Evolutionary conservation across 2,797 vertebrate genomes (phyloP), one percentile per base, ranked within the genome.

Genomic region (Podargus strigoides): DNA sequence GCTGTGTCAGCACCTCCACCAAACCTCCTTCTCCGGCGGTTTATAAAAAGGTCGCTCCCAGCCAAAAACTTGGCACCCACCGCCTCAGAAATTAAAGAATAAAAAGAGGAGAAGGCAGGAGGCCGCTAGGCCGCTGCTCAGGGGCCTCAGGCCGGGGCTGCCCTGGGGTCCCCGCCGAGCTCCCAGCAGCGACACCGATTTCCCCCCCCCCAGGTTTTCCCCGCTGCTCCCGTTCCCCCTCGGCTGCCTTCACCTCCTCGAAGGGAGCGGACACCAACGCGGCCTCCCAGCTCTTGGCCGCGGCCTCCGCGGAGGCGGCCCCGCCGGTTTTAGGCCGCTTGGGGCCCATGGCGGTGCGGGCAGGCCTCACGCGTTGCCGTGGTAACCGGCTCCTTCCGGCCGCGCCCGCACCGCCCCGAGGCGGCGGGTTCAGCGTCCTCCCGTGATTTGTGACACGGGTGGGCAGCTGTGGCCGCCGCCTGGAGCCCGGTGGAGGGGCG

Each of bases 1-100:
- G 89, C 79, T 64, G 86, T 87, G 95, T 97, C 97, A 97, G 97
- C 97, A 97, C 94, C 97, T 97, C 96, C 95, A 91, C 94, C 96
- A 96, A 90, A 94, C 80, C 59, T 81, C 32, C 80, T 37, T 89
- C 91, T 81, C 94, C 94, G 93, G 96, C 97, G 96, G 96, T 94
- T 95, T 97, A 96, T 95, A 96, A 95, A 92, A 96, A 81, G 62
- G 77, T 96, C 90, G 32, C 95, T 90, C 84, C 76, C 64, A 93
- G 93, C 52, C 79, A 50, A 87, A 87, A 94, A 94, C 73, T 87
- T 96, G 96, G 97, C 96, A 94, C 89, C 86, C 68, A 46, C n/a
- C 32, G 67, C 58, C 75, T 77, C 82, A 52, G 47, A 70, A n/a
- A n/a, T n/a, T n/a, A n/a, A n/a, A n/a, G n/a, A n/a, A n/a, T n/a